Evolutionary conservation across 2,113 vertebrate genomes (phyloP), one percentile per base, ranked within the genome.

Genomic region (Zeus faber): DNA sequence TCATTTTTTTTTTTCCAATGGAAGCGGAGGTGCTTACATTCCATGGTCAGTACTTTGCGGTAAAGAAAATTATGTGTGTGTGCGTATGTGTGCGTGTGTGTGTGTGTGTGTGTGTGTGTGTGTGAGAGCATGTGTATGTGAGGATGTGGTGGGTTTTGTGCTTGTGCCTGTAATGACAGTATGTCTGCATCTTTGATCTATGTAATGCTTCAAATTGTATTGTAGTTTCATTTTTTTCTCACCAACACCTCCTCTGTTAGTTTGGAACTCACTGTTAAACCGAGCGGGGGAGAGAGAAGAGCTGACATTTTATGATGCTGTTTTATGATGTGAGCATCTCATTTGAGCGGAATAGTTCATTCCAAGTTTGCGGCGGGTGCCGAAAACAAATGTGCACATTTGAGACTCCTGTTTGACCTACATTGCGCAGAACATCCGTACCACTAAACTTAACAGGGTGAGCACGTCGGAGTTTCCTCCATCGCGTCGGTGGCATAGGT

Each of bases 351-450:
- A 48, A 54, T 49, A 53, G 54, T 47, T 60, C 50, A 65, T 46
- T 61, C 26, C 14, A 43, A 57, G 60, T 44, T 59, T 21, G 44
- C 3, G 3, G 51, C 49, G 31, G 40, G 62, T 54, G 20, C 3
- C 20, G 11, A 56, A 64, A 72, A 63, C 60, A 71, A 69, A 78
- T 52, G 54, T 72, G 27, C 47, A 58, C 6, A 66, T 48, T 52
- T 58, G 47, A 62, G 47, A 26, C 49, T 64, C 21, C 17, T 45
- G 22, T 72, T 65, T 65, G 61, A 61, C 62, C 65, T 58, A 49
- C n/a, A 67, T 70, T 62, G 16, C 48, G 43, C 1, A 24, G 24
- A 50, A 13, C 37, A 14, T 20, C 14, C 45, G 24, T 53, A 48
- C 37, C 23, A 58, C 50, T 27, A 56, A 16, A 41, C 14, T 33